phyloP scores from a whole-genome alignment of 1,140 invertebrate species.

The Agraylea sexmaculata region DNA sequence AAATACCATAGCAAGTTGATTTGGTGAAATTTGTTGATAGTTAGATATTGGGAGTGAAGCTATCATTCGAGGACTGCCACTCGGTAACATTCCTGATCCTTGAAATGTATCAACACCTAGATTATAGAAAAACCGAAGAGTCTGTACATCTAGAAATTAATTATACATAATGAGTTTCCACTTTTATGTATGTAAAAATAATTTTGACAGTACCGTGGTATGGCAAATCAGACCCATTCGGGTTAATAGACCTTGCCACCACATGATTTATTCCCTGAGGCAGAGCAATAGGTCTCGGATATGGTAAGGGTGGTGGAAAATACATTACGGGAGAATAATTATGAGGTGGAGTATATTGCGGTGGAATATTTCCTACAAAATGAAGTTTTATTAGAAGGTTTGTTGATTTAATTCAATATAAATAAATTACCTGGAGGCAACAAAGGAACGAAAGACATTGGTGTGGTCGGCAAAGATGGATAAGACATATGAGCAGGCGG shows the following conservation, averaged over 20 bases:
- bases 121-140: constrained; percentile 54
- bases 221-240: constrained; percentile 45
- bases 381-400: too few relatives aligned
- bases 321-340: not conserved
- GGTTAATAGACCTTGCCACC: constrained; percentile 38
- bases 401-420: too few relatives aligned
- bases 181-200: constrained; percentile 4
- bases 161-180: constrained; percentile 10
- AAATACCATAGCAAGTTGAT: too few relatives aligned
- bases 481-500: not conserved
- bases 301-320: constrained; percentile 7
- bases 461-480: not conserved
- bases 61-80: constrained; percentile 22
- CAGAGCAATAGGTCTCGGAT: too few relatives aligned
- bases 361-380: too few relatives aligned
- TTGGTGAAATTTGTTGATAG: too few relatives aligned
- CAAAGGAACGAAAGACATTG: constrained; percentile 6
- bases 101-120: constrained; percentile 49
- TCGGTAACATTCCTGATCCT: constrained; percentile 28
- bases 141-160: constrained; percentile 41
- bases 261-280: constrained; percentile 35
- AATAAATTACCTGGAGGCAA: too few relatives aligned
- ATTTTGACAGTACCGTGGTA: constrained; percentile 34
- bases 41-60: too few relatives aligned
- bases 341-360: too few relatives aligned